These are phyloP conservation scores for Tachysurus vachellii DNA, from an alignment of 2,113 vertebrate species.

Conservation along the genomic window DNA sequence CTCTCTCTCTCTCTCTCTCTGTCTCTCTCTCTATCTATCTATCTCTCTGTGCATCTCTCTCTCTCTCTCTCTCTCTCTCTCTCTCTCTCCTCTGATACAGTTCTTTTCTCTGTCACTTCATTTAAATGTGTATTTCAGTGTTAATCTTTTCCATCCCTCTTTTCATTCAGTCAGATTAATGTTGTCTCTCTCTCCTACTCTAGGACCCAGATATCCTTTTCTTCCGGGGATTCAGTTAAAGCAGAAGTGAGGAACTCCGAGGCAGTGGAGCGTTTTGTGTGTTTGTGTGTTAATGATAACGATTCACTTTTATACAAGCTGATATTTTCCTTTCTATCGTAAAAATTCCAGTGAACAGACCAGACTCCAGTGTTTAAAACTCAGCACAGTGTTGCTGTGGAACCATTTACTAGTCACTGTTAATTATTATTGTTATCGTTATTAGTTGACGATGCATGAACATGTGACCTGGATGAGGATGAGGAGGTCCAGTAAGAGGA, in stretches of 20 bases:
- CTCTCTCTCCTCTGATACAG: neutral
- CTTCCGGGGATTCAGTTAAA: conserved; percentile 79
- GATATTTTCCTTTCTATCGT: neutral
- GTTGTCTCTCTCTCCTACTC: conserved; percentile 1
- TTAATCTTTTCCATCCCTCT: conserved; percentile 33
- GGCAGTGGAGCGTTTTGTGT: neutral
- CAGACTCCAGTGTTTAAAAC: neutral
- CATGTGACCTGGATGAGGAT: neutral
- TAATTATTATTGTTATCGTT: neutral
- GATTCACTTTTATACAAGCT: neutral
- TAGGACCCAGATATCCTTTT: conserved; percentile 75
- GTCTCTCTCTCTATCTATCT: neutral
- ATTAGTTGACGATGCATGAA: neutral
- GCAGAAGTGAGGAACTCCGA: neutral
- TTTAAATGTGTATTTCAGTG: conserved; percentile 66
- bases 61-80: neutral
- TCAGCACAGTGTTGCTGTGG: neutral
- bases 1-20: neutral
- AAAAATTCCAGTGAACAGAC: neutral
- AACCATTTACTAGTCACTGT: neutral
- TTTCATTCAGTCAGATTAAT: conserved; percentile 1
- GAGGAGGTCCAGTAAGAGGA: neutral
- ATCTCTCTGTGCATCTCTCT: neutral
- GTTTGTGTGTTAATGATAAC: neutral
- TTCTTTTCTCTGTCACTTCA: neutral